A percentile compares a stretch with the other conserved stretches of the same genome.
These are phyloP conservation scores for Pipistrellus nathusii DNA, from an alignment of 2,797 vertebrate genomes.

Conservation along the genomic window DNA sequence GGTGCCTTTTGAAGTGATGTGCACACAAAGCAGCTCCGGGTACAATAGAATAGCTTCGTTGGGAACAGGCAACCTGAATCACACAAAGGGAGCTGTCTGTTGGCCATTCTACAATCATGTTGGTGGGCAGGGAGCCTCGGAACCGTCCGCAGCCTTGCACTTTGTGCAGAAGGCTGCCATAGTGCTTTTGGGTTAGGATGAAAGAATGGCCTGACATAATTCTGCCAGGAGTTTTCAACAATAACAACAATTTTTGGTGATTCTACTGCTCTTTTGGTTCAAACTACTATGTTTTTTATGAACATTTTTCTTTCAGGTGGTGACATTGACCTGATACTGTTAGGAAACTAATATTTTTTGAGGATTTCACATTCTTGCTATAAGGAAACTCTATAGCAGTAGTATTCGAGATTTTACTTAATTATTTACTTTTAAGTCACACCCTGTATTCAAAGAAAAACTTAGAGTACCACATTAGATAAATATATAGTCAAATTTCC, in stretches of 20 bases:
- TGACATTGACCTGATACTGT: not conserved
- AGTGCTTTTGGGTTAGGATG: not conserved
- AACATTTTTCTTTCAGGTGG: not conserved
- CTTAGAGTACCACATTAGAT: not conserved
- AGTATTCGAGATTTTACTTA: not conserved
- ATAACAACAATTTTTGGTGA: not conserved
- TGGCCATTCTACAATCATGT: not conserved
- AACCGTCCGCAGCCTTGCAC: not conserved
- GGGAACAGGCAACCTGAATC: not conserved
- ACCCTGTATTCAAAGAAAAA: not conserved
- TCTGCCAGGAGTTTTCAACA: not conserved
- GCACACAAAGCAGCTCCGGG: slow-evolving; percentile 8
- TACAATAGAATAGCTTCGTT: not conserved
- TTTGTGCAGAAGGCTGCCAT: not conserved
- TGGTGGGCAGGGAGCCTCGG: not conserved
- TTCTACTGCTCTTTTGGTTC: not conserved
- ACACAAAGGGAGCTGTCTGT: not conserved
- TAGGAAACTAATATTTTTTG: not conserved
- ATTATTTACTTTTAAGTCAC: not conserved
- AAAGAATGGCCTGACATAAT: not conserved
- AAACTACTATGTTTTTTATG: not conserved
- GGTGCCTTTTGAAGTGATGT: slow-evolving; percentile 48
- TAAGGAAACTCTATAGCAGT: not conserved
- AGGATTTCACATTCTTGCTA: not conserved
- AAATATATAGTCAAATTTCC: not conserved